These are phyloP conservation scores for Scomber scombrus DNA, from an alignment of 2,113 vertebrate species.

Conservation along the genomic window DNA sequence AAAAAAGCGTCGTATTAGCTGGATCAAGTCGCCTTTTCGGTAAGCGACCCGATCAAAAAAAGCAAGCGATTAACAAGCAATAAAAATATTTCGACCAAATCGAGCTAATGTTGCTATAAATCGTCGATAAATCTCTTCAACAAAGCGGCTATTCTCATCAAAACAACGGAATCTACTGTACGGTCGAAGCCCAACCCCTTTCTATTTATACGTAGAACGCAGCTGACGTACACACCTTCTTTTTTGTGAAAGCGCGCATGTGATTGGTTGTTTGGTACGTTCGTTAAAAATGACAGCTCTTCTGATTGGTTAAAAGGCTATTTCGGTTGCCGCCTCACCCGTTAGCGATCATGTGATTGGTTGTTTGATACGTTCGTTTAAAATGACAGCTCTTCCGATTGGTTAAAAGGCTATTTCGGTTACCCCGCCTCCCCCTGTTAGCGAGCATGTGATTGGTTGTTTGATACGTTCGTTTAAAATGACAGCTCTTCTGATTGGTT, in stretches of 20 bases:
- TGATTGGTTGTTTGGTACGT: slow-evolving; percentile 53
- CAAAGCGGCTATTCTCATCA: background rate
- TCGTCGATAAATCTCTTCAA: slow-evolving; percentile 9
- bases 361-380: too few species aligned
- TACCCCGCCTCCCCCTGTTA: background rate
- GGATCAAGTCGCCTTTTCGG: slow-evolving; percentile 78
- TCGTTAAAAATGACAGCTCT: background rate
- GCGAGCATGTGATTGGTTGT: slow-evolving; percentile 43
- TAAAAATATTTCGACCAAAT: background rate
- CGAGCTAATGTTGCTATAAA: background rate
- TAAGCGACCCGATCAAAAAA: slow-evolving; percentile 78
- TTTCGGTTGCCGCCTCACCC: too few species aligned
- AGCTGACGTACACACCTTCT: slow-evolving; percentile 1
- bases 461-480: background rate
- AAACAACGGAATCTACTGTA: slow-evolving; percentile 65
- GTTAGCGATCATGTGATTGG: too few species aligned
- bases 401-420: too few species aligned
- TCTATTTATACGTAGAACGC: slow-evolving; percentile 20
- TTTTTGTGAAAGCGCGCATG: fast-evolving
- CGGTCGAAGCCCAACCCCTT: slow-evolving; percentile 33
- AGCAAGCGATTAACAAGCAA: slow-evolving; percentile 34
- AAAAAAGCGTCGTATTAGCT: slow-evolving; percentile 39
- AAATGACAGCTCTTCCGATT: too few species aligned
- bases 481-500: background rate
- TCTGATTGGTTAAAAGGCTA: slow-evolving; percentile 53